Conservation (phyloP, 2,888 invertebrate genomes). For the Incurvaria masculella region DNA sequence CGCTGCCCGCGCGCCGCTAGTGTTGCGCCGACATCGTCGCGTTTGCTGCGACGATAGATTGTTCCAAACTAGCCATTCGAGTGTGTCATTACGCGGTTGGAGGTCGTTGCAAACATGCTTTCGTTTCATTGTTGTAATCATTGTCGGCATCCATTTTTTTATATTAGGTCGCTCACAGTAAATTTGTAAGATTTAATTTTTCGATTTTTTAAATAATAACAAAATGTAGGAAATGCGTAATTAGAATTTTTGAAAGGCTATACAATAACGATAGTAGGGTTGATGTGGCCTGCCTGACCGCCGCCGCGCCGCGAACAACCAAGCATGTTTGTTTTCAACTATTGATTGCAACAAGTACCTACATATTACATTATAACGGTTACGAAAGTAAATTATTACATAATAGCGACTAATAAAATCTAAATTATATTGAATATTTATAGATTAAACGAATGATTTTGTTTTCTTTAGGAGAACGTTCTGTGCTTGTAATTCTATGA, state of each 20-base stretch:
- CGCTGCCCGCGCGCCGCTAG: conserved; percentile 13
- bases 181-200: conserved; percentile 55
- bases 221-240: conserved; percentile 55
- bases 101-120: neutral
- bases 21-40: neutral
- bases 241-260: conserved; percentile 56
- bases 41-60: neutral
- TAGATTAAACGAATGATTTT: conserved; percentile 46
- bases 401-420: conserved; percentile 55
- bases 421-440: conserved; percentile 59
- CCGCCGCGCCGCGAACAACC: neutral
- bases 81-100: neutral
- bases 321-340: conserved; percentile 40
- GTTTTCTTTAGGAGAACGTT: conserved; percentile 51
- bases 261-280: conserved; percentile 54
- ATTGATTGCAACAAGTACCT: conserved; percentile 51
- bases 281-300: conserved; percentile 21
- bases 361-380: conserved; percentile 57
- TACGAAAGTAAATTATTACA: conserved; percentile 57
- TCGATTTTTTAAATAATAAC: conserved; percentile 57
- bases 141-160: conserved; percentile 47
- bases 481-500: conserved; percentile 46
- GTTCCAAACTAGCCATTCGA: neutral
- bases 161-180: conserved; percentile 56
- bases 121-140: neutral